Percentiles rank a stretch among this genome's conserved stretches.
Evolutionary conservation across 2,888 invertebrate species (phyloP).

Genomic region (Atherix ibis): DNA sequence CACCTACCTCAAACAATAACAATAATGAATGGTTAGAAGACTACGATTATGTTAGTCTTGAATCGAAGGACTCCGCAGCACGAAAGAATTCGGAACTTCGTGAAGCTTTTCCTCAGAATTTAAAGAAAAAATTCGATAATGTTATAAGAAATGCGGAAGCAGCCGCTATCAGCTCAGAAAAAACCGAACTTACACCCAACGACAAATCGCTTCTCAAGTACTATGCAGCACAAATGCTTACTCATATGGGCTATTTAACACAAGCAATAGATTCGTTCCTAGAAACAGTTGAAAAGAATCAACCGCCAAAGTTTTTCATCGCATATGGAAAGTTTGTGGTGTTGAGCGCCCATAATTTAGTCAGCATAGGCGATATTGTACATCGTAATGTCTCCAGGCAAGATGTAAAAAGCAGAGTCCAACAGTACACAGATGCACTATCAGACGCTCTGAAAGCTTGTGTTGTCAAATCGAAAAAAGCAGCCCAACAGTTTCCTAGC

Average conservation of each 20-base stretch:
- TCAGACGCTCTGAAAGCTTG: slow-evolving; percentile 68
- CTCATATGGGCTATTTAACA: slow-evolving; percentile 68
- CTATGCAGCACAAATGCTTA: slow-evolving; percentile 74
- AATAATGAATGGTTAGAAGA: slow-evolving; percentile 56
- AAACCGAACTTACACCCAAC: slow-evolving; percentile 40
- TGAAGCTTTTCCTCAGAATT: slow-evolving; percentile 53
- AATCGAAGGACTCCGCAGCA: slow-evolving; percentile 54
- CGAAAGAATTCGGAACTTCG: slow-evolving; percentile 58
- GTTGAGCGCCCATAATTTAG: slow-evolving; percentile 81
- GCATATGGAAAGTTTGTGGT: slow-evolving; percentile 91
- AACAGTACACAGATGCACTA: slow-evolving; percentile 62
- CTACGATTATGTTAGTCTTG: slow-evolving; percentile 80
- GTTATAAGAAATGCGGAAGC: slow-evolving; percentile 58
- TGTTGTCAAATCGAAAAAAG: slow-evolving; percentile 77
- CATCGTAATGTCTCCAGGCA: slow-evolving; percentile 66
- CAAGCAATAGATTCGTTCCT: slow-evolving; percentile 87
- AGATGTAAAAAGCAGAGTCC: slow-evolving; percentile 54
- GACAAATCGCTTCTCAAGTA: slow-evolving; percentile 73
- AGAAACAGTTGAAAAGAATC: slow-evolving; percentile 78
- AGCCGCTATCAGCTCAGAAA: slow-evolving; percentile 38
- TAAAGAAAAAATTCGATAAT: slow-evolving; percentile 59
- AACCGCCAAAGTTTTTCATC: slow-evolving; percentile 84
- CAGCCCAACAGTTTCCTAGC: slow-evolving; percentile 82
- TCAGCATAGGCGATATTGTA: slow-evolving; percentile 87
- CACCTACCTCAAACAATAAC: slow-evolving; percentile 28